These are phyloP conservation scores for Pantelozetes paolii DNA, from an alignment of 2,888 invertebrate genomes.

Conservation along the genomic window DNA sequence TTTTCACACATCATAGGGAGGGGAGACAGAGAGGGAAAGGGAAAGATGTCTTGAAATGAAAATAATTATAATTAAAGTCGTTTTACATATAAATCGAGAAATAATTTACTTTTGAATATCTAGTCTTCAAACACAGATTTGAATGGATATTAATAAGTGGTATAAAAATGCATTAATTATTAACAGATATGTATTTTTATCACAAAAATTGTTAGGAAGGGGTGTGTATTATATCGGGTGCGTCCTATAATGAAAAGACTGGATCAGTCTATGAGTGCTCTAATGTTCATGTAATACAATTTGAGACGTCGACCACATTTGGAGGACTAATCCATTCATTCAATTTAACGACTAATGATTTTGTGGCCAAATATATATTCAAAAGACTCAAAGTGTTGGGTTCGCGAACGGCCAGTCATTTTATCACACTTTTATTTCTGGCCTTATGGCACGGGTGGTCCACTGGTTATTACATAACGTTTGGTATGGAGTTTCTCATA, in stretches of 20 bases:
- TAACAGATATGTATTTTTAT: too few relatives aligned
- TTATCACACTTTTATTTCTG: slow-evolving; percentile 74
- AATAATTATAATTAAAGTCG: too few relatives aligned
- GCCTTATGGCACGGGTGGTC: slow-evolving; percentile 95
- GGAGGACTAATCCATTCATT: slow-evolving; percentile 84
- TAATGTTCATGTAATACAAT: slow-evolving; percentile 75
- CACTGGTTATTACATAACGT: slow-evolving; percentile 87
- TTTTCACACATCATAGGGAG: too few relatives aligned
- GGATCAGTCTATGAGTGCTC: slow-evolving; percentile 76
- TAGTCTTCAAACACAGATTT: too few relatives aligned
- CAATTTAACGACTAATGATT: slow-evolving; percentile 91
- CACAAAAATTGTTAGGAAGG: slow-evolving; percentile 53
- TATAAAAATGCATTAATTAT: too few relatives aligned
- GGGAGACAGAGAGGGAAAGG: too few relatives aligned
- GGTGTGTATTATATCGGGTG: slow-evolving; percentile 62
- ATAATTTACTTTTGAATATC: too few relatives aligned
- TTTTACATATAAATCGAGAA: too few relatives aligned
- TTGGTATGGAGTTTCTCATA: slow-evolving; percentile 83
- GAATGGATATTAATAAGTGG: too few relatives aligned
- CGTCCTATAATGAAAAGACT: slow-evolving; percentile 59
- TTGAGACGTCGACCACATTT: slow-evolving; percentile 78
- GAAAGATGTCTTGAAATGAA: too few relatives aligned
- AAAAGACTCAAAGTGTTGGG: slow-evolving; percentile 87
- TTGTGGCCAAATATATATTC: slow-evolving; percentile 85
- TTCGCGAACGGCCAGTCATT: slow-evolving; percentile 72